Conservation (phyloP, 2,113 vertebrate genomes). For the Sceloporus undulatus region DNA sequence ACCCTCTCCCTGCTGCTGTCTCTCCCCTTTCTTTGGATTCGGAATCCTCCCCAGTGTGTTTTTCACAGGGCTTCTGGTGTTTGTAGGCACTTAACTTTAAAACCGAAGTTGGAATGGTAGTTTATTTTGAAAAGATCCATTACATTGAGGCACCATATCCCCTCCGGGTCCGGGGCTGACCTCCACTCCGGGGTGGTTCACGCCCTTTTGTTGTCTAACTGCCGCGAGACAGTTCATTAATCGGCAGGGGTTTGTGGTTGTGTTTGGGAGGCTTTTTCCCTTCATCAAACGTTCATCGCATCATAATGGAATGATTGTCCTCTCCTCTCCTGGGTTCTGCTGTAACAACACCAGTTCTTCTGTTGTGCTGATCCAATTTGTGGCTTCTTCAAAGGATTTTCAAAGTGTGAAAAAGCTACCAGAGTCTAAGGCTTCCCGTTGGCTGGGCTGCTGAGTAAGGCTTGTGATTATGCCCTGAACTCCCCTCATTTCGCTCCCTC, state of each 20-base stretch:
- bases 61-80: constrained; percentile 81
- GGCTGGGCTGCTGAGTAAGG: constrained; percentile 57
- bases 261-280: constrained; percentile 79
- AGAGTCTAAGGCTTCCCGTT: constrained; percentile 28
- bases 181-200: constrained; percentile 71
- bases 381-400: constrained; percentile 73
- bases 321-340: constrained; percentile 78
- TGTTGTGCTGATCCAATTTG: constrained; percentile 72
- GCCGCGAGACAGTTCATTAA: constrained; percentile 76
- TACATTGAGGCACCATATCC: constrained; percentile 78
- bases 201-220: constrained; percentile 73
- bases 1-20: constrained; percentile 73
- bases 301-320: constrained; percentile 75
- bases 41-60: constrained; percentile 97
- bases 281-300: constrained; percentile 73
- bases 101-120: constrained; percentile 72
- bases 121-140: constrained; percentile 80
- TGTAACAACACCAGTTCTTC: constrained; percentile 71
- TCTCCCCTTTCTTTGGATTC: constrained; percentile 93
- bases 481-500: constrained; percentile 61
- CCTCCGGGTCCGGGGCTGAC: constrained; percentile 69
- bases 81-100: constrained; percentile 82
- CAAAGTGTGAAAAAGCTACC: constrained; percentile 67
- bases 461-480: constrained; percentile 54
- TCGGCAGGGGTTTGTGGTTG: constrained; percentile 79